Conservation (phyloP, 2,113 vertebrate species). For the Syngnathus typhle region DNA sequence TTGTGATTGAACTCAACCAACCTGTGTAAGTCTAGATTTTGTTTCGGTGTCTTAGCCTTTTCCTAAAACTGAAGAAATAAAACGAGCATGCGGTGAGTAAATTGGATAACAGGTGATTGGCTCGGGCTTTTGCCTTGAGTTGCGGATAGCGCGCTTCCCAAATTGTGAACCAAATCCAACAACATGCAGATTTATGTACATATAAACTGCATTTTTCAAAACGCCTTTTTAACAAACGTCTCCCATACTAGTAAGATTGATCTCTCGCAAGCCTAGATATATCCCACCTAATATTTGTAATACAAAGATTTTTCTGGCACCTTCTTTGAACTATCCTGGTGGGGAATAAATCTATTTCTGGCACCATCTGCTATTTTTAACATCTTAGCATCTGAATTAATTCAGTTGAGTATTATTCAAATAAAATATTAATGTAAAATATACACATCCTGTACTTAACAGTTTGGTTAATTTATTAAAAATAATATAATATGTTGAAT, state of each 20-base stretch:
- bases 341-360: slow-evolving; percentile 45
- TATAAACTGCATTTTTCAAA: neutral
- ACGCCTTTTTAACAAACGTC: neutral
- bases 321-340: slow-evolving; percentile 34
- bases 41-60: too few relatives aligned
- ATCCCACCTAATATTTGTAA: neutral
- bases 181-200: neutral
- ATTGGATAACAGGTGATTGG: too few relatives aligned
- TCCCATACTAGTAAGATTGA: neutral
- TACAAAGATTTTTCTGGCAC: neutral
- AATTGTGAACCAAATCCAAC: too few relatives aligned
- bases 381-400: slow-evolving; percentile 31
- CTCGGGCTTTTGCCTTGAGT: too few relatives aligned
- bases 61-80: too few relatives aligned
- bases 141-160: too few relatives aligned
- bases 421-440: neutral
- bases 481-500: too few relatives aligned
- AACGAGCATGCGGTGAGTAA: too few relatives aligned
- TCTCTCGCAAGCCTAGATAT: too few relatives aligned
- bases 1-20: too few relatives aligned
- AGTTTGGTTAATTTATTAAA: too few relatives aligned
- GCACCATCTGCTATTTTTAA: slow-evolving; percentile 49
- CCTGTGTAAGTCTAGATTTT: too few relatives aligned
- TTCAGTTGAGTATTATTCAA: slow-evolving; percentile 15
- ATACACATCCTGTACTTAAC: neutral